Percentiles rank a stretch among this genome's conserved stretches.
phyloP scores from a whole-genome alignment of 2,888 invertebrate species.

The Listrodromus nycthemerus region DNA sequence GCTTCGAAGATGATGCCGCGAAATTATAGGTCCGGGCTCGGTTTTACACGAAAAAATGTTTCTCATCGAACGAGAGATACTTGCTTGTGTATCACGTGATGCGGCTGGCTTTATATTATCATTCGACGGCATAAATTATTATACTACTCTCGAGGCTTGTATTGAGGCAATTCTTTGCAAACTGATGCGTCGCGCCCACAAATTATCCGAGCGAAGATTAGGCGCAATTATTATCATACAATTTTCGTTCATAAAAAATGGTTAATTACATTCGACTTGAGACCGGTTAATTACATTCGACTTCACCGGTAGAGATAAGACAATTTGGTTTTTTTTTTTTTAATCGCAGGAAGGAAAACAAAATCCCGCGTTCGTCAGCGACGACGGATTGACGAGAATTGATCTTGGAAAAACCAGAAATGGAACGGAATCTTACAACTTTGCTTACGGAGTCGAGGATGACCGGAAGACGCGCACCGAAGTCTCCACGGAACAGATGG shows the following conservation, averaged over 20 bases:
- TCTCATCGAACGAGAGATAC: constrained; percentile 2
- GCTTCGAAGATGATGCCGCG: constrained; percentile 41
- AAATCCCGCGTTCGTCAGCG: constrained; percentile 79
- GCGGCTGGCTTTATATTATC: neutral
- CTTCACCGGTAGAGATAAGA: no score
- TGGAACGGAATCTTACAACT: constrained; percentile 53
- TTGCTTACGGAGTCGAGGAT: constrained; percentile 56
- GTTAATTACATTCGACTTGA: no score
- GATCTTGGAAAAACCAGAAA: constrained; percentile 70
- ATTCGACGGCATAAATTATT: neutral
- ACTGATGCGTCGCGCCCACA: constrained; percentile 15
- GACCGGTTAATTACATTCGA: no score
- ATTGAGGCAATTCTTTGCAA: neutral
- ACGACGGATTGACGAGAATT: constrained; percentile 74
- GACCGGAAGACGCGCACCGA: constrained; percentile 23
- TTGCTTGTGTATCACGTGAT: constrained; percentile 9
- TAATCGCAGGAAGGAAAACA: constrained; percentile 76
- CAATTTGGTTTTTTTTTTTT: constrained; percentile 43
- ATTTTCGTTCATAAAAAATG: constrained; percentile 1
- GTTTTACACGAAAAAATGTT: constrained; percentile 55
- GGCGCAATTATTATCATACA: neutral
- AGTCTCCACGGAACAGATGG: constrained; percentile 47
- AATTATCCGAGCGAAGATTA: constrained; percentile 16
- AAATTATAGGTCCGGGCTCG: constrained; percentile 59
- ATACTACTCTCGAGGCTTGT: neutral